Evolutionary conservation across 2,113 vertebrate species (phyloP), one percentile per base, ranked within the genome.

Genomic region (Cephalopterus ornatus): DNA sequence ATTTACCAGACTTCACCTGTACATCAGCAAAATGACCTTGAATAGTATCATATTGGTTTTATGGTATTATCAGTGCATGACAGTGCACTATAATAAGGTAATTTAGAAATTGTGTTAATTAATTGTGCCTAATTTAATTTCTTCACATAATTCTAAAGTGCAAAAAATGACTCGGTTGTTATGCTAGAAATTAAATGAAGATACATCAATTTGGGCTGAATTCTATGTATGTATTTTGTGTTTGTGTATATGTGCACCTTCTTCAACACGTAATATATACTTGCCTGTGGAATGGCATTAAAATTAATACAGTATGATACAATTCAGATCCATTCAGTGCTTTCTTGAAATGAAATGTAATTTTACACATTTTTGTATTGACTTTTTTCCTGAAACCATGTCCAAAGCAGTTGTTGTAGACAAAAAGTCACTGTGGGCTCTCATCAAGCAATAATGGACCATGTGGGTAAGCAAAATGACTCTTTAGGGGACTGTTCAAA

Each of bases 11-110:
- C 73, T 97, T 88, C 62, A 85, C 33, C 44, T 85, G 72, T 97
- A 92, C 85, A 65, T 87, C 93, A 91, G 75, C 96, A 91, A 96
- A 85, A 68, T 78, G 73, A 94, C 90, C 80, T 97, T 97, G 82
- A 97, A 95, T 94, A 96, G 92, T 92, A 91, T 96, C 74, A 89
- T 94, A 92, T 75, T 95, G 67, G 68, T 96, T 94, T 80, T 93
- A 92, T 63, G 81, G 76, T 52, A 89, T 65, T 87, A 85, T 13
- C 28, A 73, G 80, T 95, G 81, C 78, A 0, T 85, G 74, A 67
- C 41, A 62, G 32, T 78, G 77, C 93, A 93, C 87, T 85, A 50
- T 52, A 83, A 90, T 56, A 88, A 65, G 65, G 63, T 91, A 87
- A 88, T 88, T 71, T 75, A 92, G 58, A 92, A 90, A 63, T 74